Evolutionary conservation across 2,888 invertebrate species (phyloP), one percentile per base, ranked within the genome.

Genomic region (Dryomyza anilis): DNA sequence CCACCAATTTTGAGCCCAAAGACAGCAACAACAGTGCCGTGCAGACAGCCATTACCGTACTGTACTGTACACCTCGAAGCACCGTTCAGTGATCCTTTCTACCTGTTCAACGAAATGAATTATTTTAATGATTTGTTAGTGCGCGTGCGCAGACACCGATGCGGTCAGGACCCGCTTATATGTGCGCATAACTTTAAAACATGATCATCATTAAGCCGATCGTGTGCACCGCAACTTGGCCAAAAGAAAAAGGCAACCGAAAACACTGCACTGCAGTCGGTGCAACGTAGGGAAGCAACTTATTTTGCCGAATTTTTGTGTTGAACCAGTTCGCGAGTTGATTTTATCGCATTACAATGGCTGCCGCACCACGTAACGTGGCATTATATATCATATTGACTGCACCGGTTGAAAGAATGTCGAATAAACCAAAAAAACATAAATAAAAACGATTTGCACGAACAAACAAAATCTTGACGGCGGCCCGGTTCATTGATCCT

Each of bases 31-130:
- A 23, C 50, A 50, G 14, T 6, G 14, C 4, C 25, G 2, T n/a
- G n/a, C n/a, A n/a, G n/a, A 43, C 16, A 43, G n/a, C 43, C 43
- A 16, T 43, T 16, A 43, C 21, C 21, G 19, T 29, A 16, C 21
- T 56, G 39, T 10, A 7, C 33, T 30, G 14, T 33, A n/a, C 30
- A 33, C 16, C 16, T 29, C 33, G 21, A n/a, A 43, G 45, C 45
- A 16, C 57, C 43, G 25, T 57, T 23, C 19, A 19, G 14, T 19
- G 33, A 6, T 25, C 8, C 50, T 45, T 23, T 29, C 52, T 53
- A 61, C 61, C 61, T 61, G 61, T 61, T 61, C 63, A 46, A 25
- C 27, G 33, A 56, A 63, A 56, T 63, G 63, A 48, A 63, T 63
- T 63, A 56, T 23, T 63, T 63, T 56, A 46, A 63, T 63, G 63